Base-by-base conservation (phyloP, 1,140 invertebrate genomes). In the Pissodes strobi region DNA sequence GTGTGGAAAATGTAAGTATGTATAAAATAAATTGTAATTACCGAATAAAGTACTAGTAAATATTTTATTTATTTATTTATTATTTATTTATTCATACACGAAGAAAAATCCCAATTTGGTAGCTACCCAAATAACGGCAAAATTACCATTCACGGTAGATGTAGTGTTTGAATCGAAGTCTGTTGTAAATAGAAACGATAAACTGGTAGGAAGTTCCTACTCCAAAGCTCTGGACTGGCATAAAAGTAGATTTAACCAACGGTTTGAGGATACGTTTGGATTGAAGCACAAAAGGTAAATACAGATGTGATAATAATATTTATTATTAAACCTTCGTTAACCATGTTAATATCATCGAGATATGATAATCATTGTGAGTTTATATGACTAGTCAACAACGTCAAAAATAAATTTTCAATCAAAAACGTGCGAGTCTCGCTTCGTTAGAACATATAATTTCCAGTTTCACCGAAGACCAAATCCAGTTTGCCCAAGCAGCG, bases 91-190 rank as follows among this genome's bases (percentile, higher is more conserved):
- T n/a, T n/a, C n/a, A n/a, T n/a, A n/a, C n/a, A n/a, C n/a, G 25
- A 27, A 81, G 62, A 78, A 81, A 12, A 80, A 85, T 59, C 85
- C 91, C 0, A 96, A 96, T 79, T 92, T 96, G 66, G 84, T 95
- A 10, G 91, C 89, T 1, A 88, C 86, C 17, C 90, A 93, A 78
- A 81, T 96, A 48, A 88, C 90, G 1, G 88, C 87, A 0, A 87
- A 87, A 70, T 81, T 92, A 1, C 93, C 94, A 0, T 92, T 95
- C 72, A 84, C 88, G 18, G 80, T 97, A 58, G 94, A 97, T 74
- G 81, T 97, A 0, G 85, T 89, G 8, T 97, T 90, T 76, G 90
- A 95, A 70, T 93, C 91, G 0, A 87, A 83, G 0, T 90, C 82
- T 82, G 85, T 83, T 66, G 73, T 76, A 1, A 79, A 83, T 56